phyloP scores from a whole-genome alignment of 2,797 vertebrate species.

The Pagetopsis macropterus region DNA sequence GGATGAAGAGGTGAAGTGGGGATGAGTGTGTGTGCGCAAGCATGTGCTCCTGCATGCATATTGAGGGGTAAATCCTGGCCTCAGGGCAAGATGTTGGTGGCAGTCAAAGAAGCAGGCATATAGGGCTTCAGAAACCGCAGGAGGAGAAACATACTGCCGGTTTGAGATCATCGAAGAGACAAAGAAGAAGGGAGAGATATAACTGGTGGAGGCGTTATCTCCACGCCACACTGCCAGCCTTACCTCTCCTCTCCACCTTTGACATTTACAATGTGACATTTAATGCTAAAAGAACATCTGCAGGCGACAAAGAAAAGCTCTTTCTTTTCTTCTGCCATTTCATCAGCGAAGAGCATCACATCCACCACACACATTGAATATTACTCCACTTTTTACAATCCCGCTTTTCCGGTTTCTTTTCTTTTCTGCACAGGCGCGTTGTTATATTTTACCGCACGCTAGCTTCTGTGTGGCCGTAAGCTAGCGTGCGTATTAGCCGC shows the following conservation, averaged over 20 bases:
- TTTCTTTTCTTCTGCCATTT: slow-evolving; percentile 39
- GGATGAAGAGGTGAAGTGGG: not conserved
- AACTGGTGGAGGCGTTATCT: slow-evolving; percentile 43
- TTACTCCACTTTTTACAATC: slow-evolving; percentile 67
- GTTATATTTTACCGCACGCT: slow-evolving; percentile 37
- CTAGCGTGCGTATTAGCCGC: slow-evolving; percentile 72
- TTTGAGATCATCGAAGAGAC: slow-evolving; percentile 37
- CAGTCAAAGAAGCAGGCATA: slow-evolving; percentile 62
- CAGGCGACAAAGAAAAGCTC: slow-evolving; percentile 51
- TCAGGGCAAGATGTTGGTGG: slow-evolving; percentile 74
- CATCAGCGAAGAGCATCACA: slow-evolving; percentile 60
- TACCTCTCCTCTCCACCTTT: slow-evolving; percentile 68
- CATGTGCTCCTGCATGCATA: slow-evolving; percentile 59
- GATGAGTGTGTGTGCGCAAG: not conserved
- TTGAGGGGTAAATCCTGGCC: slow-evolving; percentile 73
- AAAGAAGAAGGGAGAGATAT: slow-evolving; percentile 28
- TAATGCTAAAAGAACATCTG: slow-evolving; percentile 63
- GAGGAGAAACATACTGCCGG: slow-evolving; percentile 32
- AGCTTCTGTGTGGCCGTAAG: slow-evolving; percentile 63
- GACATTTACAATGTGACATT: slow-evolving; percentile 77
- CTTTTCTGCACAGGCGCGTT: slow-evolving; percentile 43
- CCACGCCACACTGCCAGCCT: slow-evolving; percentile 14
- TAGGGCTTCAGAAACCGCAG: slow-evolving; percentile 52
- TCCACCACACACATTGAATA: slow-evolving; percentile 71
- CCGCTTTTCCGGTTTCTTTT: slow-evolving; percentile 42